Conservation (phyloP, 2,888 invertebrate genomes). For the Polietes domitor region DNA sequence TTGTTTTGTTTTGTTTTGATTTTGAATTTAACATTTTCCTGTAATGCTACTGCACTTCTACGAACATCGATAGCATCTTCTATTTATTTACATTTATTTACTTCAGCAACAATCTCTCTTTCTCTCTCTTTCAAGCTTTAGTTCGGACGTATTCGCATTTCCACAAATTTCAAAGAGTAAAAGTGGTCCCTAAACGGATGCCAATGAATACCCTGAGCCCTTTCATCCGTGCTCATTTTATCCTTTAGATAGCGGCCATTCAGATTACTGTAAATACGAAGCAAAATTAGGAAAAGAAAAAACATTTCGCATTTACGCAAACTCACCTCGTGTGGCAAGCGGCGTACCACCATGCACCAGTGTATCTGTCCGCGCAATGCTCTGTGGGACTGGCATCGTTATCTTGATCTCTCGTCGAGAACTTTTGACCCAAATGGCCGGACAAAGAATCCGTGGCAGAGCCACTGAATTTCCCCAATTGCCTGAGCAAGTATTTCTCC, state of each 20-base stretch:
- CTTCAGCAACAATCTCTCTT: no score
- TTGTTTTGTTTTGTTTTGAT: no score
- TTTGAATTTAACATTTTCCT: no score
- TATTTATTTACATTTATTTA: no score
- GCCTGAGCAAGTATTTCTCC: conserved; percentile 85
- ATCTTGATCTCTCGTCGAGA: conserved; percentile 85
- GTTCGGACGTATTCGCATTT: conserved; percentile 54
- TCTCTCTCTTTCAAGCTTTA: no score
- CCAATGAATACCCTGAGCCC: conserved; percentile 65
- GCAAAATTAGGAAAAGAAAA: neutral
- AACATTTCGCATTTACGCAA: neutral
- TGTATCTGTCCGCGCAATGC: conserved; percentile 84
- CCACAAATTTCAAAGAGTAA: conserved; percentile 66
- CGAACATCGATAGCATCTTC: no score
- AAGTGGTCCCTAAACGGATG: conserved; percentile 59
- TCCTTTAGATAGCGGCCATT: conserved; percentile 66
- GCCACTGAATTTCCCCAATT: conserved; percentile 85
- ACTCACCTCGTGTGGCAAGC: conserved; percentile 84
- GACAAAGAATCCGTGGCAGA: conserved; percentile 85
- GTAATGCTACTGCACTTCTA: no score
- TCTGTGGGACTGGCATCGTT: conserved; percentile 84
- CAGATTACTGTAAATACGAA: conserved; percentile 58
- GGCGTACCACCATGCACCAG: conserved; percentile 89
- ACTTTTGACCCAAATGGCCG: conserved; percentile 86
- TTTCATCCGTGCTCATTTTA: conserved; percentile 26